Base-by-base conservation (phyloP, 2,113 vertebrate genomes). In the rabbit (Oryctolagus cuniculus) region DNA sequence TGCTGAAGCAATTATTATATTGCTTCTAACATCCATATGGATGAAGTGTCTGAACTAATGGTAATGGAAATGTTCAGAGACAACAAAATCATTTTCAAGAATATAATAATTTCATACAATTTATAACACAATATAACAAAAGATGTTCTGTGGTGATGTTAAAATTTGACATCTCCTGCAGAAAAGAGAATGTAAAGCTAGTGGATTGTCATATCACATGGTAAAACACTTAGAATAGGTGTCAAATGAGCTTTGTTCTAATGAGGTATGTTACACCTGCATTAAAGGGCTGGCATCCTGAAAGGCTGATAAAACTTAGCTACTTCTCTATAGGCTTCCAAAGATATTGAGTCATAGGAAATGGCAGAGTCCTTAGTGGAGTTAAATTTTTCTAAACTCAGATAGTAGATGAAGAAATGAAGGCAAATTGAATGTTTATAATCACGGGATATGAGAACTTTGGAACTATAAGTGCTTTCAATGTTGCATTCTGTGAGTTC, bases 401-500 rank as follows among this genome's bases (percentile, higher is more conserved):
- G 15, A 69, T 3, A 63, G 24, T 58, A 63, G 69, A 77, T 63
- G 15, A 81, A 44, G 58, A 61, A 80, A 92, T 66, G 21, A 22
- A 70, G 69, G 5, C 24, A 55, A 79, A 38, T 63, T 78, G 12
- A 78, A 86, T 72, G 12, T 73, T 38, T 58, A 31, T 19, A 75
- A n/a, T 10, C 72, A 13, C 49, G 3, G 17, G 10, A 27, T 38
- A 51, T 78, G 74, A 53, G 34, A 67, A 70, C 21, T 83, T 93
- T 22, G 70, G 29, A 80, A 27, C 13, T 38, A 0, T 61, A 78
- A 19, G 2, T 61, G 11, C 6, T 5, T 10, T 51, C 61, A 44
- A 2, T 36, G 16, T 53, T 21, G 15, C 29, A 0, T 29, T 69
- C 10, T 6, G 0, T 4, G 9, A 44, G 27, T 1, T 1, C 5